phyloP scores from a whole-genome alignment of 2,797 vertebrate genomes.

The Hapalemur alaotrensis region DNA sequence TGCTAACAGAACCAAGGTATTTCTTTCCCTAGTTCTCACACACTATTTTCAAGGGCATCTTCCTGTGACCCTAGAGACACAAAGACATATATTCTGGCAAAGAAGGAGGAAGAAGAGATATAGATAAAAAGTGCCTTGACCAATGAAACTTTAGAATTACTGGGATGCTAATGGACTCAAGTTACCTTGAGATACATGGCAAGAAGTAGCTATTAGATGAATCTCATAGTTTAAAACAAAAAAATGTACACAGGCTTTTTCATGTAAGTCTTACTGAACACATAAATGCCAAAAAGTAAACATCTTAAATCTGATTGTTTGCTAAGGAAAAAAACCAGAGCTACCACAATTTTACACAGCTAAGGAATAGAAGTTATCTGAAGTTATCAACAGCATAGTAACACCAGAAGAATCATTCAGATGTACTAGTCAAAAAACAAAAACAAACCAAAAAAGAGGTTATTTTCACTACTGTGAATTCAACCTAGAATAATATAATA shows the following conservation, averaged over 20 bases:
- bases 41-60: not conserved
- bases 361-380: not conserved
- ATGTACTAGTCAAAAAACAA: not conserved
- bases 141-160: not conserved
- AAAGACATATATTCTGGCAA: not conserved
- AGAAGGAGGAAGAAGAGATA: not conserved
- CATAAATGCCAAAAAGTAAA: not conserved
- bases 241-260: not conserved
- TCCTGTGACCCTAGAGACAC: not conserved
- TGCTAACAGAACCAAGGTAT: not conserved
- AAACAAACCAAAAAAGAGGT: not conserved
- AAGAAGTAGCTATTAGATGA: not conserved
- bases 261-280: not conserved
- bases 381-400: not conserved
- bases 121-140: constrained; percentile 1
- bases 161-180: not conserved
- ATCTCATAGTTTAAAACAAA: constrained; percentile 29
- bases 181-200: not conserved
- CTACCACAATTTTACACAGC: not conserved
- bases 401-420: not conserved
- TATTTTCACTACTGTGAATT: constrained; percentile 4
- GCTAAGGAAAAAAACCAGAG: not conserved
- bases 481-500: not conserved
- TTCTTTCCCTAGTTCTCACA: not conserved
- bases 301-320: constrained; percentile 18